Evolutionary conservation across 2,888 invertebrate species (phyloP).

Genomic region (Drosophila robusta): DNA sequence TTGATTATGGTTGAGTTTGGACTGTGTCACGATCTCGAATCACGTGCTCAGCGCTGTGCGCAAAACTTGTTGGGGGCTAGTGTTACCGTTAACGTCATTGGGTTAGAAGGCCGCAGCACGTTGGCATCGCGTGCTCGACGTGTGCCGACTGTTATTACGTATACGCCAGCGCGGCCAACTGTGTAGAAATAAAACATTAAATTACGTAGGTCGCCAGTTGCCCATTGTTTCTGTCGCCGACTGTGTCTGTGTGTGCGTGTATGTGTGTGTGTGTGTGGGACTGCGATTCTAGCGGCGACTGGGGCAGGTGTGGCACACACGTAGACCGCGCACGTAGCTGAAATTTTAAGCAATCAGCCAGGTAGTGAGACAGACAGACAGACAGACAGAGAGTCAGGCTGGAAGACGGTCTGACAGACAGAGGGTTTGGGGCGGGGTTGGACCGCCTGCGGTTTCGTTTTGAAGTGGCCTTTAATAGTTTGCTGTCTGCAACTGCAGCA

Average conservation of each 20-base stretch:
- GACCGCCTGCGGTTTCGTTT: slow-evolving; percentile 62
- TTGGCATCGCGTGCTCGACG: slow-evolving; percentile 73
- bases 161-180: slow-evolving; percentile 67
- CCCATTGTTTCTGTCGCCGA: slow-evolving; percentile 45
- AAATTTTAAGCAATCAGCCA: slow-evolving; percentile 74
- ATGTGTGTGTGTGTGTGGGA: slow-evolving; percentile 7
- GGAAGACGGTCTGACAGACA: slow-evolving; percentile 18
- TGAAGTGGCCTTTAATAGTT: slow-evolving; percentile 78
- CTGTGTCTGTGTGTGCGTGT: neutral
- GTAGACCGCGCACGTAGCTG: slow-evolving; percentile 67
- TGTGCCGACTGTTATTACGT: slow-evolving; percentile 71
- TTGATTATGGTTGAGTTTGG: neutral
- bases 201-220: slow-evolving; percentile 64
- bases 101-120: slow-evolving; percentile 67
- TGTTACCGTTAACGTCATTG: slow-evolving; percentile 50
- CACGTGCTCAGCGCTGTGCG: slow-evolving; percentile 42
- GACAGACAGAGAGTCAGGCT: slow-evolving; percentile 24
- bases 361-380: slow-evolving; percentile 20
- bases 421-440: slow-evolving; percentile 28
- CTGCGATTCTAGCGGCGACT: slow-evolving; percentile 32
- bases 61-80: slow-evolving; percentile 9
- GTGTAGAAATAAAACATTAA: slow-evolving; percentile 78
- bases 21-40: slow-evolving; percentile 19
- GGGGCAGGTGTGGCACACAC: slow-evolving; percentile 71
- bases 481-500: slow-evolving; percentile 73